Evolutionary conservation across 2,113 vertebrate genomes (phyloP), one percentile per base, ranked within the genome.

Genomic region (Steatornis caripensis): DNA sequence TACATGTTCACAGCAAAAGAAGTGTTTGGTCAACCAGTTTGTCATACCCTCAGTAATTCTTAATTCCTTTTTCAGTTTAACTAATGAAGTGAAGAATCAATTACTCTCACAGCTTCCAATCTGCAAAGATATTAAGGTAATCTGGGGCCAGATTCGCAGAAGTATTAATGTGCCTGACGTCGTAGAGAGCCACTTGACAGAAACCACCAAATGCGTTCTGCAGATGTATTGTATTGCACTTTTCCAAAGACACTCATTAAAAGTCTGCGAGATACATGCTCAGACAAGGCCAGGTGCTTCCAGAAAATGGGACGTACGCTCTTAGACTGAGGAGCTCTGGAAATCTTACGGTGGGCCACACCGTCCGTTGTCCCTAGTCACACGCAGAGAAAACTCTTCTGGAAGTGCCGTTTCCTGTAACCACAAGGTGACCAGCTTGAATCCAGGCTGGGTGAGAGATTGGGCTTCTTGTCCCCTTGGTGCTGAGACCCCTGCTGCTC

Each of bases 31-130:
- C 95, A 83, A 80, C 45, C 86, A 27, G 37, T 72, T 80, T 82
- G 54, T 91, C 4, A 26, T 72, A 70, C 58, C 72, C 89, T 84
- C 32, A 18, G 55, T 74, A 89, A 71, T 81, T 95, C 76, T 95
- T 90, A 92, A 90, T 92, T 95, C 91, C 80, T 86, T 89, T 94
- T 96, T 90, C 91, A 92, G 92, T 95, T 95, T 89, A 80, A 90
- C 88, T 95, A 95, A 95, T 89, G 92, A 96, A 97, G 80, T 92
- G 80, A 94, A 69, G 95, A 96, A 93, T 92, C 96, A 96, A 93
- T 95, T 95, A 95, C 85, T 79, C 84, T 91, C 95, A 87, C 78
- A 93, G 92, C 92, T 96, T 89, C 92, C 74, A 89, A 87, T 82
- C 87, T 90, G 92, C 77, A 78, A 55, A 93, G 92, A 85, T 90